A percentile compares a stretch with the other conserved stretches of the same genome.
Conservation (phyloP, 2,888 invertebrate genomes). For the Ctenicera cuprea region DNA sequence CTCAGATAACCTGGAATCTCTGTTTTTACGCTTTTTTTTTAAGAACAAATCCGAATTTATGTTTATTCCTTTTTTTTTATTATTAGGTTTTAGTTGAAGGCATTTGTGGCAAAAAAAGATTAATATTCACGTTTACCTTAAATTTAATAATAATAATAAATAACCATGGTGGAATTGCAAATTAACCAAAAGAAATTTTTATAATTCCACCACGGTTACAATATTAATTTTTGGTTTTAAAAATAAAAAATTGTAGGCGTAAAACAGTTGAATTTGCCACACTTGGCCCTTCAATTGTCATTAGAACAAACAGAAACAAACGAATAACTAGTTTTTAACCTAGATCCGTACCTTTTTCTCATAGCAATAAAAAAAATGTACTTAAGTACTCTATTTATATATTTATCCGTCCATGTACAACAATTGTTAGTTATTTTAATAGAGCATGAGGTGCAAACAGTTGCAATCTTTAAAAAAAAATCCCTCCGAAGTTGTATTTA, state of each 20-base stretch:
- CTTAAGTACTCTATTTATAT: constrained; percentile 41
- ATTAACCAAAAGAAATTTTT: not conserved
- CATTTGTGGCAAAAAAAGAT: not conserved
- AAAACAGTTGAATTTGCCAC: not conserved
- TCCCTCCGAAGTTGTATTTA: too few relatives aligned
- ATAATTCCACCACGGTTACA: too few relatives aligned
- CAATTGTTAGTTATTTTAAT: constrained; percentile 22
- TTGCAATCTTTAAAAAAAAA: not conserved
- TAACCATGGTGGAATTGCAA: not conserved
- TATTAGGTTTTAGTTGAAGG: not conserved
- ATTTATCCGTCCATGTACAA: constrained; percentile 42
- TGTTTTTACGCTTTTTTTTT: constrained; percentile 14
- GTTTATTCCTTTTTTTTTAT: constrained; percentile 6
- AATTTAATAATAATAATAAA: too few relatives aligned
- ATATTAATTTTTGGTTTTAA: too few relatives aligned
- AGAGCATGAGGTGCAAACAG: constrained; percentile 7
- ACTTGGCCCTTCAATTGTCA: not conserved
- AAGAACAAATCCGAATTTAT: constrained; percentile 25
- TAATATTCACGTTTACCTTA: too few relatives aligned
- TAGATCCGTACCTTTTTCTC: constrained; percentile 17
- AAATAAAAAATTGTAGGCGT: too few relatives aligned
- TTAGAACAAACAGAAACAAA: too few relatives aligned
- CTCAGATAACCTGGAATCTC: constrained; percentile 7
- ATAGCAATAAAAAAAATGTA: constrained; percentile 33
- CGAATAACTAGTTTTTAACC: not conserved